phyloP scores from a whole-genome alignment of 2,888 invertebrate genomes.

The Mythimna ferrago region DNA sequence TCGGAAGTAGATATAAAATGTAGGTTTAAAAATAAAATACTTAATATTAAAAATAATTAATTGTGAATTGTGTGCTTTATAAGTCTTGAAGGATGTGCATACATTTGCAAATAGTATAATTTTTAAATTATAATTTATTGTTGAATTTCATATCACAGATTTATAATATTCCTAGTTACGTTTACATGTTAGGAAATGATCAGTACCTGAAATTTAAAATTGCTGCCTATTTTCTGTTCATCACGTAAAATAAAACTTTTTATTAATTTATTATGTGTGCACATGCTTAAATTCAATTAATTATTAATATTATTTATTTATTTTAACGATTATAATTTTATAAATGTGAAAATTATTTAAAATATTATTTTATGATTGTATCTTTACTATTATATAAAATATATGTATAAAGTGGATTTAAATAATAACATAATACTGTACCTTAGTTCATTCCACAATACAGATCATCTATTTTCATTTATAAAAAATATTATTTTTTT shows the following conservation, averaged over 20 bases:
- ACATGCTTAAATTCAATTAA: constrained; percentile 42
- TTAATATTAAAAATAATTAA: constrained; percentile 6
- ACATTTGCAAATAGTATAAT: constrained; percentile 20
- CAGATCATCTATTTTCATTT: constrained; percentile 53
- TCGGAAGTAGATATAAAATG: constrained; percentile 24
- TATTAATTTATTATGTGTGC: constrained; percentile 26
- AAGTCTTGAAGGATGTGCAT: constrained; percentile 49
- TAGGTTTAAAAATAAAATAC: constrained; percentile 15
- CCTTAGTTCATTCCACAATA: constrained; percentile 66
- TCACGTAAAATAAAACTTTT: constrained; percentile 6
- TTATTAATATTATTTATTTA: constrained; percentile 49
- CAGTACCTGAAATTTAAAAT: constrained; percentile 31
- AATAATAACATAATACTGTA: constrained; percentile 46
- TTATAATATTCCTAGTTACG: background rate
- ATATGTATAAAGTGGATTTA: constrained; percentile 23
- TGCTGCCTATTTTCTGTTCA: constrained; percentile 12
- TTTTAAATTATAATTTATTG: background rate
- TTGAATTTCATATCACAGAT: constrained; percentile 31
- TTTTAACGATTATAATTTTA: constrained; percentile 29
- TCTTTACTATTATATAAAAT: constrained; percentile 33
- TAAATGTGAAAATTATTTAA: constrained; percentile 27
- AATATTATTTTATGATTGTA: constrained; percentile 25
- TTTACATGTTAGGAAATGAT: background rate
- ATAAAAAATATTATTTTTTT: constrained; percentile 24
- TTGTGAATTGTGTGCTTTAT: constrained; percentile 26